Evolutionary conservation across 2,888 invertebrate species (phyloP).

Genomic region (Gandaritis pyraliata): DNA sequence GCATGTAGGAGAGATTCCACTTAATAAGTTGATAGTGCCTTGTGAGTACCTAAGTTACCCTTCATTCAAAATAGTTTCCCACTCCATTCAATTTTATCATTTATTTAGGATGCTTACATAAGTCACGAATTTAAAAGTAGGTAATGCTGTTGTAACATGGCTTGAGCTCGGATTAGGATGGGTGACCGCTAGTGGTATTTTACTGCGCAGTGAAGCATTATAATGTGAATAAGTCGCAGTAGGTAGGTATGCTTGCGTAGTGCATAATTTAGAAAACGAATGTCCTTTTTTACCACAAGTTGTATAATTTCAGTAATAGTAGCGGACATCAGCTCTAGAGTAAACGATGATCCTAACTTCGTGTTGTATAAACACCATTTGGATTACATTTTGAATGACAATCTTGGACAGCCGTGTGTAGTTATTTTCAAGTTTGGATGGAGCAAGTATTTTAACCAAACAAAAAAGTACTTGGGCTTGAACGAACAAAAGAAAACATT

Average conservation of each 20-base stretch:
- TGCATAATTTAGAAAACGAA: too few species aligned
- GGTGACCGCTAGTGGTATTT: too few species aligned
- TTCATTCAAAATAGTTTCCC: too few species aligned
- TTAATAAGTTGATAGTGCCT: constrained; percentile 72
- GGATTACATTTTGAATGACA: constrained; percentile 62
- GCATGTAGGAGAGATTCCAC: constrained; percentile 80
- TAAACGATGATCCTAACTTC: constrained; percentile 67
- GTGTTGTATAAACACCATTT: constrained; percentile 68
- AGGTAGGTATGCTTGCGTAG: too few species aligned
- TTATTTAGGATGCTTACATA: too few species aligned
- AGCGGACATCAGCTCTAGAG: constrained; percentile 67
- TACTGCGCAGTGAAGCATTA: too few species aligned
- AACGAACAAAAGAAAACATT: constrained; percentile 46
- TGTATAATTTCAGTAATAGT: constrained; percentile 63
- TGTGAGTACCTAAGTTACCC: constrained; percentile 53
- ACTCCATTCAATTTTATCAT: too few species aligned
- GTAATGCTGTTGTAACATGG: too few species aligned
- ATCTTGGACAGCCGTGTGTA: constrained; percentile 61
- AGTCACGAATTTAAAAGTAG: too few species aligned
- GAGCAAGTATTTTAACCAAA: constrained; percentile 74
- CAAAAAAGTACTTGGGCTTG: constrained; percentile 70
- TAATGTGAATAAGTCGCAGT: too few species aligned
- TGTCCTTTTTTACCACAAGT: too few species aligned
- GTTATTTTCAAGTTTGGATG: constrained; percentile 81
- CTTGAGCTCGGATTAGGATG: too few species aligned